These are phyloP conservation scores for Echeneis naucrates DNA, from an alignment of 2,797 vertebrate species.

Conservation along the genomic window DNA sequence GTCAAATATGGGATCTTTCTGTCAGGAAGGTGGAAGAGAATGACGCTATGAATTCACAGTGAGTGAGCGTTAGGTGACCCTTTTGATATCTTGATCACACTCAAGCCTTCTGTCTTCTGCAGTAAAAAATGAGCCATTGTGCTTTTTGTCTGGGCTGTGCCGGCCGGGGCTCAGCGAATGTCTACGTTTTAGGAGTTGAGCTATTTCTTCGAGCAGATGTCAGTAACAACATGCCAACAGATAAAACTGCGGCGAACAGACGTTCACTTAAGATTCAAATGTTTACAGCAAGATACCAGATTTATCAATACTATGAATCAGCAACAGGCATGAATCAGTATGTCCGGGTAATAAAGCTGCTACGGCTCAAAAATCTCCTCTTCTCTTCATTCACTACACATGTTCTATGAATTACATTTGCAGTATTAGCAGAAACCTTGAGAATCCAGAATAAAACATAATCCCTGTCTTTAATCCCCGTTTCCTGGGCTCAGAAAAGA, in stretches of 20 bases:
- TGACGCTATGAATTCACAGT: neutral
- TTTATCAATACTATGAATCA: conserved; percentile 21
- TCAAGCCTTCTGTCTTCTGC: conserved; percentile 15
- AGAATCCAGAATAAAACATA: conserved; percentile 23
- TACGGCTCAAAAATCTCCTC: conserved; percentile 19
- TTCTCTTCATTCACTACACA: conserved; percentile 25
- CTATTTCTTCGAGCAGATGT: conserved; percentile 12
- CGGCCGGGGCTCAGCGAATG: neutral
- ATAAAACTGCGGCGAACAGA: conserved; percentile 8
- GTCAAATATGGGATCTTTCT: neutral
- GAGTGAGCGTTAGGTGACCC: neutral
- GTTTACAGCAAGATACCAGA: conserved; percentile 8
- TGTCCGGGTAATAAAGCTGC: conserved; percentile 1
- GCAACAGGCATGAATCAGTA: conserved; percentile 8
- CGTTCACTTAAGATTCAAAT: conserved; percentile 17
- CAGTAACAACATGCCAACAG: neutral
- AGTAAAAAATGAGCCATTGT: neutral
- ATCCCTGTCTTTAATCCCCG: conserved; percentile 43
- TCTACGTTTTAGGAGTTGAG: conserved; percentile 12
- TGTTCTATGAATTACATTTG: conserved; percentile 16
- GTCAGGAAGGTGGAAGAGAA: conserved; percentile 26
- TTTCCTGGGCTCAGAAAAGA: conserved; percentile 37
- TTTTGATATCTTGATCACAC: neutral
- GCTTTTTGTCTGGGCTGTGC: conserved; percentile 13
- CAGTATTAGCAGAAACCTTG: conserved; percentile 29